Conservation (phyloP, 2,113 vertebrate genomes). For the Pygoscelis antarcticus region DNA sequence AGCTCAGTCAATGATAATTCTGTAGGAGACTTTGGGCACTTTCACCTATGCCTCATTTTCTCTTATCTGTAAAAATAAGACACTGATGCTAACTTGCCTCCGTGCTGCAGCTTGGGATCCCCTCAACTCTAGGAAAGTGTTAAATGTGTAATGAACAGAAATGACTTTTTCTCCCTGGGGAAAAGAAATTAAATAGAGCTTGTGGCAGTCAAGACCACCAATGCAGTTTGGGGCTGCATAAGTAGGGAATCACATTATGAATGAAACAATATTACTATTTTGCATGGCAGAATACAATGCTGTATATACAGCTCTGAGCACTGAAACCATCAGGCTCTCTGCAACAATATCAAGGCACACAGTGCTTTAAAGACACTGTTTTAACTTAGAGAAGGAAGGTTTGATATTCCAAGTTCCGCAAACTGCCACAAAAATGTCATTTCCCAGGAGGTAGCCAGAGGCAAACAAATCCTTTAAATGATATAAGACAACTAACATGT, state of each 20-base stretch:
- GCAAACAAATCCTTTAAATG: background rate
- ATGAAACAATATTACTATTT: background rate
- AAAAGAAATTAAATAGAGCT: background rate
- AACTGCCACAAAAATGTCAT: background rate
- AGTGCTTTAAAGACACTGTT: background rate
- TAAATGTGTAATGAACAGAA: background rate
- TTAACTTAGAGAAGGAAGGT: background rate
- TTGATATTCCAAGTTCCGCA: background rate
- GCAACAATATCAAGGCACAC: background rate
- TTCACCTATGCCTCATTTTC: background rate
- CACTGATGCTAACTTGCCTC: background rate
- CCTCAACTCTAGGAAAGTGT: background rate
- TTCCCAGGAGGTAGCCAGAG: background rate
- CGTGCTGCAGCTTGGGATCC: background rate
- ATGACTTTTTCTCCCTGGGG: background rate
- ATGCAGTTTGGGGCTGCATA: background rate
- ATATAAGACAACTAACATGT: background rate
- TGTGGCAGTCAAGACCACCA: background rate
- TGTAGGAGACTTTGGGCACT: background rate
- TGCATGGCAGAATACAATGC: background rate
- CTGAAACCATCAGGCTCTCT: background rate
- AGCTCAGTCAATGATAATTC: background rate
- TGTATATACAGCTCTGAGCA: background rate
- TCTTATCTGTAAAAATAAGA: background rate
- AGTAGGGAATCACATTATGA: background rate